These are phyloP conservation scores for Scolopax bukidnonensis DNA, from an alignment of 2,797 vertebrate species.

Conservation along the genomic window DNA sequence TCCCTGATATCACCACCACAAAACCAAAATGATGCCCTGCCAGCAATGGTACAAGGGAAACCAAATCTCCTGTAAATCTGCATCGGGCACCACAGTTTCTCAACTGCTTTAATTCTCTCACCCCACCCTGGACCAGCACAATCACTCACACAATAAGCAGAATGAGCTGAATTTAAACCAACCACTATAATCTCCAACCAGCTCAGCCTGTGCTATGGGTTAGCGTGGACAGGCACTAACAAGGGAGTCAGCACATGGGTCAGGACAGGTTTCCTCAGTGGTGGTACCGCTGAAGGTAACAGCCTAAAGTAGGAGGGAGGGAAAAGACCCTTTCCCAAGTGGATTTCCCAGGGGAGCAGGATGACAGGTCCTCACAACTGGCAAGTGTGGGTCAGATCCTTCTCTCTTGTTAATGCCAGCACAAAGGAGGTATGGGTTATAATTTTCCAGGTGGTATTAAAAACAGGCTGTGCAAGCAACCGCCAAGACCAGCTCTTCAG, in stretches of 20 bases:
- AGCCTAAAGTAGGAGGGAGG: background rate
- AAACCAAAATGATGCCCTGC: background rate
- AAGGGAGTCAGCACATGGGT: background rate
- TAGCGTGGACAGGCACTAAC: background rate
- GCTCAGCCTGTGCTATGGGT: background rate
- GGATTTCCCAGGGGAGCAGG: background rate
- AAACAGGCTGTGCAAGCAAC: background rate
- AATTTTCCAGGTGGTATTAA: background rate
- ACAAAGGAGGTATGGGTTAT: background rate
- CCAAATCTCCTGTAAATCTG: background rate
- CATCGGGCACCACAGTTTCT: background rate
- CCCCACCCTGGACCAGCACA: background rate
- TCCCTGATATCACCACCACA: background rate
- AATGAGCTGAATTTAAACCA: background rate
- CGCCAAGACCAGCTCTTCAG: constrained; percentile 6
- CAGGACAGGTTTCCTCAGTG: background rate
- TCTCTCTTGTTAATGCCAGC: background rate
- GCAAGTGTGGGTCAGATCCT: background rate
- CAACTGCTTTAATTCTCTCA: background rate
- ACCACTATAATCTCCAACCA: background rate
- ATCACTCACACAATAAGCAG: background rate
- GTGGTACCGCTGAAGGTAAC: background rate
- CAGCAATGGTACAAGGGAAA: background rate
- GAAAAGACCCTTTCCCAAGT: background rate
- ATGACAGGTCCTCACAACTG: background rate